Evolutionary conservation across 2,113 vertebrate genomes (phyloP).

Genomic region (Clupea harengus): DNA sequence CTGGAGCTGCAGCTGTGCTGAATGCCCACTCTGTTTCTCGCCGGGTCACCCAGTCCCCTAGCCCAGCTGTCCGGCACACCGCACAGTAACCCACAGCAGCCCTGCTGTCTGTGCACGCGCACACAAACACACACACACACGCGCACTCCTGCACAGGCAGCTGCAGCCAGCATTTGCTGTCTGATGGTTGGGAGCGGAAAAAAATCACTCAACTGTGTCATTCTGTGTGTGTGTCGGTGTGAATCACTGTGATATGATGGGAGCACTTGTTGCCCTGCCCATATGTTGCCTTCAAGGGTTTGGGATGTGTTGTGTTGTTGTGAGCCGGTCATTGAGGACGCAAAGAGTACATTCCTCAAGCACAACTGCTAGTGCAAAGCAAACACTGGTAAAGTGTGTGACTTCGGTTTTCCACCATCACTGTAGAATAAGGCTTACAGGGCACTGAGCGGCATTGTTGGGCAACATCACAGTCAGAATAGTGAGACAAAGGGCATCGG

Average conservation of each 20-base stretch:
- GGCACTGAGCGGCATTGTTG: not conserved
- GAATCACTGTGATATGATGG: not conserved
- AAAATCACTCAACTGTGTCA: not conserved
- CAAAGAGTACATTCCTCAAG: not conserved
- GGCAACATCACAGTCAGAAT: not conserved
- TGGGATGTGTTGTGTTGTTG: not conserved
- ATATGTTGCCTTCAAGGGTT: not conserved
- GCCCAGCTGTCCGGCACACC: slow-evolving; percentile 17
- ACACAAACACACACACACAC: not conserved
- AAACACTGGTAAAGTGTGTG: not conserved
- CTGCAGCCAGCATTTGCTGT: not conserved
- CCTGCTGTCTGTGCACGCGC: not conserved
- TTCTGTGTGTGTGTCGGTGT: not conserved
- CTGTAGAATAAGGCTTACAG: not conserved
- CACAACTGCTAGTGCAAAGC: not conserved
- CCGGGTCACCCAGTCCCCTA: not conserved
- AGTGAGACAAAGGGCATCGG: not conserved
- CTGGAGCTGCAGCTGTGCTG: slow-evolving; percentile 39
- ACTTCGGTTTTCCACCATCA: not conserved
- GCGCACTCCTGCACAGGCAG: not conserved
- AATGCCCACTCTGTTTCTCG: slow-evolving; percentile 51
- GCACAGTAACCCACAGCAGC: not conserved
- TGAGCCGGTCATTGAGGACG: not conserved
- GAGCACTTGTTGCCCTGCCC: not conserved
- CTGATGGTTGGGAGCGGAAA: not conserved